Conservation (phyloP, 1,140 invertebrate genomes). For the Neotoxoptera formosana region DNA sequence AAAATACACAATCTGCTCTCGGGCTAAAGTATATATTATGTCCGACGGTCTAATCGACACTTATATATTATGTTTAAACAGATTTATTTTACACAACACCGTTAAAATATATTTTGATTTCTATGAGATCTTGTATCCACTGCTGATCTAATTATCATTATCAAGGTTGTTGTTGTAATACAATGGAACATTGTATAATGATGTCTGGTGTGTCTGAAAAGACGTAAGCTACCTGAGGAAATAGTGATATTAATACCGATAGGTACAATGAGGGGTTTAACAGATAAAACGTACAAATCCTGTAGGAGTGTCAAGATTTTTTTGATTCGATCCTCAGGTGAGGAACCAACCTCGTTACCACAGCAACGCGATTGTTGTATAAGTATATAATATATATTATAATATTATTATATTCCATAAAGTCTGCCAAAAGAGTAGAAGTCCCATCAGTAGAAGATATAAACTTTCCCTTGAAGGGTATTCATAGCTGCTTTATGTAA, state of each 20-base stretch:
- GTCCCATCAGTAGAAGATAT: neutral
- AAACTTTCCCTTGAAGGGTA: neutral
- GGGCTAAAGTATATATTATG: neutral
- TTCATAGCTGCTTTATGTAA: neutral
- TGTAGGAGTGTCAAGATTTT: neutral
- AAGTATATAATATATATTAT: neutral
- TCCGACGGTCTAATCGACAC: neutral
- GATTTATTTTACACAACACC: neutral
- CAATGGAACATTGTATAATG: neutral
- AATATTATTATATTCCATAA: slow-evolving; percentile 20
- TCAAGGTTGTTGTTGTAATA: neutral
- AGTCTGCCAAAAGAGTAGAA: neutral
- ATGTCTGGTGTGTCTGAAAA: neutral
- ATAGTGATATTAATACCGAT: neutral
- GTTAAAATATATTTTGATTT: neutral
- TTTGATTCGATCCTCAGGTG: neutral
- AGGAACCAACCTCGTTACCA: neutral
- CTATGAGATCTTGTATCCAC: neutral
- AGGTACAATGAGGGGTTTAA: neutral
- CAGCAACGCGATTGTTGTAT: neutral
- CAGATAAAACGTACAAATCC: neutral
- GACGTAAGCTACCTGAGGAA: neutral
- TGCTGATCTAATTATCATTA: neutral
- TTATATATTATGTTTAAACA: neutral
- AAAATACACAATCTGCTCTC: neutral